Evolutionary conservation across 2,888 invertebrate genomes (phyloP), one percentile per base, ranked within the genome.

Genomic region (Eubasilissa splendida): DNA sequence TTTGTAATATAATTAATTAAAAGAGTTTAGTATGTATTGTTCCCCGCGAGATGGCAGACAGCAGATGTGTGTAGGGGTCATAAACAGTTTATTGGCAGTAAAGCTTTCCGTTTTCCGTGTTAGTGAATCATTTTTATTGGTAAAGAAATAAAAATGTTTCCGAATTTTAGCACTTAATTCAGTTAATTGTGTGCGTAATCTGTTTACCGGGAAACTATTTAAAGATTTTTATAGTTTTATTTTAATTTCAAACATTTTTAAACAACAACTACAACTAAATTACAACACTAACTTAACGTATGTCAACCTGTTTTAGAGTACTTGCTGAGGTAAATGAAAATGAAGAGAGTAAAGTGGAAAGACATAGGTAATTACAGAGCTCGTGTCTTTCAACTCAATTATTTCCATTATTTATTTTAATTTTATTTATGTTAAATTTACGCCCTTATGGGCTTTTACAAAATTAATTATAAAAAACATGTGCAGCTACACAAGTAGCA

Each of bases 111-210:
- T 56, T 73, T 56, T 73, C 56, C 33, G 33, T 71, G 71, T 56
- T 73, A 56, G 71, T 58, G 71, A 73, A 73, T 73, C 71, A 73
- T 73, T 73, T 71, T 73, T 54, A 73, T 58, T 58, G 22, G 42
- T 31, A 12, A 7, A 11, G 53, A 53, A 3, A 22, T 54, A 54
- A 70, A 70, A 54, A 53, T 10, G 53, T 31, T 22, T 53, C 8
- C 56, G 12, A 56, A 54, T 73, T 54, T 33, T 42, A 56, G 42
- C 58, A 42, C 71, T 73, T 73, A 11, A 58, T 33, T 11, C 54
- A 14, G 31, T 54, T 71, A 54, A 71, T 71, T 33, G 56, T 31
- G 56, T 31, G 7, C 33, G 58, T 73, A 73, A 73, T 73, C n/a
- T 11, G 71, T 58, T 56, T 73, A 4, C 52, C 10, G 11, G 53